Evolutionary conservation across 2,888 invertebrate species (phyloP).

Genomic region (Aphidius colemani): DNA sequence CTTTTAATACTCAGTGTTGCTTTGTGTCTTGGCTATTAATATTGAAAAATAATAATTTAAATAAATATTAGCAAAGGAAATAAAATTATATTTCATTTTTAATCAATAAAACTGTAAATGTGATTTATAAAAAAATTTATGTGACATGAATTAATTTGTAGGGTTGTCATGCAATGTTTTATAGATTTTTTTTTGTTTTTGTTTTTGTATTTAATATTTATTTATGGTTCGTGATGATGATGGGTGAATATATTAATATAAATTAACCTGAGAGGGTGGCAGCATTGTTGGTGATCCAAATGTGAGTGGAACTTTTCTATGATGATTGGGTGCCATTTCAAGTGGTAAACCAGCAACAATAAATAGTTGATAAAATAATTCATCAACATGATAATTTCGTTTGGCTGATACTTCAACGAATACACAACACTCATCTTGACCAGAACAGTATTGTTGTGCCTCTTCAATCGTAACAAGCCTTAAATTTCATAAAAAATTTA

Average conservation of each 20-base stretch:
- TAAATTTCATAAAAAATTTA: too few relatives aligned
- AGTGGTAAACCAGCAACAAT: conserved; percentile 80
- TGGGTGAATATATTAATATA: too few relatives aligned
- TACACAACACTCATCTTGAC: conserved; percentile 76
- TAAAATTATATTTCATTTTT: too few relatives aligned
- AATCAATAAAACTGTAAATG: too few relatives aligned
- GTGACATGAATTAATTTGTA: too few relatives aligned
- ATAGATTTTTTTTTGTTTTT: too few relatives aligned
- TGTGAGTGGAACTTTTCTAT: conserved; percentile 72
- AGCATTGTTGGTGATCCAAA: conserved; percentile 79
- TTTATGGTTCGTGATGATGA: too few relatives aligned
- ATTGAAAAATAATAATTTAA: too few relatives aligned
- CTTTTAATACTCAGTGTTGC: conserved; percentile 80
- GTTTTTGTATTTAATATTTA: too few relatives aligned
- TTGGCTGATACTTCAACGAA: conserved; percentile 86
- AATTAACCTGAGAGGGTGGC: conserved; percentile 63
- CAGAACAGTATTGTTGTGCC: conserved; percentile 76
- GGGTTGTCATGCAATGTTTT: too few relatives aligned
- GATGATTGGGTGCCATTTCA: conserved; percentile 89
- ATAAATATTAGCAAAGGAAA: too few relatives aligned
- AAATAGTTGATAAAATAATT: conserved; percentile 83
- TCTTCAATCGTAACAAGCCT: conserved; percentile 75
- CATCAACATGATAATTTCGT: conserved; percentile 79
- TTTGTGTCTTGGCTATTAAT: conserved; percentile 50
- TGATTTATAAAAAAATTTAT: too few relatives aligned